Percentiles rank a stretch among this genome's conserved stretches.
These are phyloP conservation scores for Volucella bombylans DNA, from an alignment of 2,888 invertebrate species.

Conservation along the genomic window DNA sequence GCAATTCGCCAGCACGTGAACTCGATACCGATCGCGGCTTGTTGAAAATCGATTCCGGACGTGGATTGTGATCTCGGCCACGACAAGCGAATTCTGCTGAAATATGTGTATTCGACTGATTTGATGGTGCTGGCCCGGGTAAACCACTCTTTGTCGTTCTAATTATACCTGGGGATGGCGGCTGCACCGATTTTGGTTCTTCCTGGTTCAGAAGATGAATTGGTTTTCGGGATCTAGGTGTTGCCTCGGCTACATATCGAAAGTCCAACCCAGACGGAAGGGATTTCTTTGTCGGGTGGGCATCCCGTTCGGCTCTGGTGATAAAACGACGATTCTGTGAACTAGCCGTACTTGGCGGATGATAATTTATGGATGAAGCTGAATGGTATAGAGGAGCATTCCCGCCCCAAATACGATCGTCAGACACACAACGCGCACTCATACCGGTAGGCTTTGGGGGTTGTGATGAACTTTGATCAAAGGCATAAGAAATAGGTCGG, in stretches of 20 bases:
- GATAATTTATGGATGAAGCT: slow-evolving; percentile 79
- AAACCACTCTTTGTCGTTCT: slow-evolving; percentile 80
- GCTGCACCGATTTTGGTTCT: slow-evolving; percentile 76
- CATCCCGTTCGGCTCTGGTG: slow-evolving; percentile 79
- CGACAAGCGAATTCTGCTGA: slow-evolving; percentile 86
- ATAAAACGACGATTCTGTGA: slow-evolving; percentile 78
- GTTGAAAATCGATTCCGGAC: slow-evolving; percentile 52
- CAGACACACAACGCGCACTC: slow-evolving; percentile 81
- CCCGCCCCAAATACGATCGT: slow-evolving; percentile 82
- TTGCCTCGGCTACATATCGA: slow-evolving; percentile 88
- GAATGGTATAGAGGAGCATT: slow-evolving; percentile 80
- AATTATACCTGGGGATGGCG: slow-evolving; percentile 77
- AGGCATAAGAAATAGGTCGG: slow-evolving; percentile 84
- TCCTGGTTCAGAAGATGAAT: slow-evolving; percentile 86
- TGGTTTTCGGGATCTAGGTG: slow-evolving; percentile 88
- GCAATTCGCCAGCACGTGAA: slow-evolving; percentile 78
- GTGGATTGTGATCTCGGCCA: slow-evolving; percentile 74
- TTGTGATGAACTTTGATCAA: slow-evolving; percentile 80
- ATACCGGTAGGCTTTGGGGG: slow-evolving; percentile 65
- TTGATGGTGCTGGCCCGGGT: slow-evolving; percentile 75
- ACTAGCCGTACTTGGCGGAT: slow-evolving; percentile 69
- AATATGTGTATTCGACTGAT: slow-evolving; percentile 80
- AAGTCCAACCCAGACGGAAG: slow-evolving; percentile 83
- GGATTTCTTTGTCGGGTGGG: slow-evolving; percentile 79
- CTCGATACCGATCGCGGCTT: slow-evolving; percentile 81